phyloP scores from a whole-genome alignment of 2,797 vertebrate genomes.

The Heteromormyrus szaboi region DNA sequence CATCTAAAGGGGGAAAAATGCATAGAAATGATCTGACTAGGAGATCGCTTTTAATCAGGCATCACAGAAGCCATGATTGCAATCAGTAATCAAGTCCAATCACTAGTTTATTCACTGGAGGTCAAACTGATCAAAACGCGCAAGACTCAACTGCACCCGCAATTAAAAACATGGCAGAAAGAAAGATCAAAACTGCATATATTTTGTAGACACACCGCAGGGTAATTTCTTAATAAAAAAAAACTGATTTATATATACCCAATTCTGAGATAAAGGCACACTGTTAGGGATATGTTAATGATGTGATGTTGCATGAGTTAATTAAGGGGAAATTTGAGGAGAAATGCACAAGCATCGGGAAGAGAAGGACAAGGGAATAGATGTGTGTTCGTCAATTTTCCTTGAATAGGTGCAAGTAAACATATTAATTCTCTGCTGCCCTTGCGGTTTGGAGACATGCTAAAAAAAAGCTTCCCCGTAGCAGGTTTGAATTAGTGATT shows the following conservation, averaged over 20 bases:
- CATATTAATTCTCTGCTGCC: background rate
- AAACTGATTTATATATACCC: background rate
- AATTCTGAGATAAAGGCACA: background rate
- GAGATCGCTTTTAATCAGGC: background rate
- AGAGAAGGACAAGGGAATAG: background rate
- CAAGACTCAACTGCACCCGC: background rate
- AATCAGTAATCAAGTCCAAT: conserved; percentile 20
- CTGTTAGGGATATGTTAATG: conserved; percentile 4
- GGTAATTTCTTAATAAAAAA: conserved; percentile 4
- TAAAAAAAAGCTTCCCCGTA: background rate
- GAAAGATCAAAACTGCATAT: background rate
- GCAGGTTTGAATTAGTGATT: background rate
- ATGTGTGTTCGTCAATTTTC: background rate
- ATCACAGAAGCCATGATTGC: background rate
- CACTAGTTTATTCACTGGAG: background rate
- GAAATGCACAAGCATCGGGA: background rate
- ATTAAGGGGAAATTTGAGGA: conserved; percentile 14
- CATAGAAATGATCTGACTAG: background rate
- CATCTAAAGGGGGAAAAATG: background rate
- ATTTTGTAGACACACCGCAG: background rate
- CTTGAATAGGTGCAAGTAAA: background rate
- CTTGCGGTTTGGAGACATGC: background rate
- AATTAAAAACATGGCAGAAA: background rate
- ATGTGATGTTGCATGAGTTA: background rate
- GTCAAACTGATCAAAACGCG: background rate